Conservation (phyloP, 2,113 vertebrate genomes). For the Otolemur garnettii region DNA sequence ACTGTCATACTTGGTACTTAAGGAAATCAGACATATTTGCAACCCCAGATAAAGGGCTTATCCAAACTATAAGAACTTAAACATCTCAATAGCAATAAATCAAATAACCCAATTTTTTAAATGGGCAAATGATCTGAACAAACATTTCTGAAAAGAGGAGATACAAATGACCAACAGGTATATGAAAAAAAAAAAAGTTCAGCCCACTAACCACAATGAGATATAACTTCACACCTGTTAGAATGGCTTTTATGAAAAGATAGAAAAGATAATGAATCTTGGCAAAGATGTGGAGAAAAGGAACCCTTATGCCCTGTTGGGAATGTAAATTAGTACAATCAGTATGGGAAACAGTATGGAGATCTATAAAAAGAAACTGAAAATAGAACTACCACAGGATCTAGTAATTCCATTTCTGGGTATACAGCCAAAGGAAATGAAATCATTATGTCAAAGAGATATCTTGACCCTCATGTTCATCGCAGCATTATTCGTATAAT, state of each 20-base stretch:
- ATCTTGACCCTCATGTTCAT: neutral
- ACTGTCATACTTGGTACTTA: no score
- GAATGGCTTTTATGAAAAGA: neutral
- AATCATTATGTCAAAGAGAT: neutral
- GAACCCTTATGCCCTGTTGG: neutral
- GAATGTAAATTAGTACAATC: neutral
- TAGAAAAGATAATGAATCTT: neutral
- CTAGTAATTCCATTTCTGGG: neutral
- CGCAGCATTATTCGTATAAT: neutral
- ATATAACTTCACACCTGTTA: neutral
- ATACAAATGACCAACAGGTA: neutral
- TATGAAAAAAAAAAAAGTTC: neutral
- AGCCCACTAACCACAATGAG: neutral
- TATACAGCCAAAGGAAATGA: neutral
- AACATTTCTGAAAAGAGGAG: neutral
- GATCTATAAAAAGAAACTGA: neutral
- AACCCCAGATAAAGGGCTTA: neutral
- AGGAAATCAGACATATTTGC: neutral
- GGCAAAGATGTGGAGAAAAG: neutral
- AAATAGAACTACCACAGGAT: neutral
- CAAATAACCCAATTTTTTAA: neutral
- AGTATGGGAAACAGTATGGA: neutral
- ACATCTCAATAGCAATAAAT: neutral
- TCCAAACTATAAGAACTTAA: neutral
- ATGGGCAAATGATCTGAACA: neutral